phyloP scores from a whole-genome alignment of 2,888 invertebrate species.

The Eucera pruinosa region DNA sequence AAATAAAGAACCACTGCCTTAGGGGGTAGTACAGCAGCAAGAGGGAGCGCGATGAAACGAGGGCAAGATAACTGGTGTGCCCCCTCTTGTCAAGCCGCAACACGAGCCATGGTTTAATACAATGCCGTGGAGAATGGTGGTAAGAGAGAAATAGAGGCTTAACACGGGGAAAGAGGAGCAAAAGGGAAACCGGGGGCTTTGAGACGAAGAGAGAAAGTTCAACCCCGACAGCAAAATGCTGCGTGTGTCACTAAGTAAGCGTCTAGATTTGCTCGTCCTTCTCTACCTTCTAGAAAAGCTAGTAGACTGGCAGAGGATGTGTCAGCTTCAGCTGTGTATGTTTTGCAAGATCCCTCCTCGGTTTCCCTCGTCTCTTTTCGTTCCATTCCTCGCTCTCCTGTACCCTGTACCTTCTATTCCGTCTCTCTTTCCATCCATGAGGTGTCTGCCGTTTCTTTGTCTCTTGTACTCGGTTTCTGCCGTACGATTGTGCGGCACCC shows the following conservation, averaged over 20 bases:
- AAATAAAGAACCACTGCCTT: too few species aligned
- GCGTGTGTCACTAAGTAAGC: slow-evolving; percentile 77
- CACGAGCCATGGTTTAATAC: slow-evolving; percentile 71
- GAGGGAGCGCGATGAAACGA: slow-evolving; percentile 16
- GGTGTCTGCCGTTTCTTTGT: slow-evolving; percentile 33
- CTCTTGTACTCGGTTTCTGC: slow-evolving; percentile 47
- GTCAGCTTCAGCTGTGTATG: slow-evolving; percentile 79
- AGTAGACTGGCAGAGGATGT: slow-evolving; percentile 74
- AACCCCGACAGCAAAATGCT: slow-evolving; percentile 71
- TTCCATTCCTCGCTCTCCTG: slow-evolving; percentile 24
- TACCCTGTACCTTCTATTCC: slow-evolving; percentile 11
- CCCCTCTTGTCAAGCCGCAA: slow-evolving; percentile 73
- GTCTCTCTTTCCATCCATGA: slow-evolving; percentile 30
- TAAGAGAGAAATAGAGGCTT: slow-evolving; percentile 53
- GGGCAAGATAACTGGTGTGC: slow-evolving; percentile 49
- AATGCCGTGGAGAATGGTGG: slow-evolving; percentile 57
- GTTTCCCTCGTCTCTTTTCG: slow-evolving; percentile 58
- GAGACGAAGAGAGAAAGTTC: slow-evolving; percentile 57
- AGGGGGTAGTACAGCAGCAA: too few species aligned
- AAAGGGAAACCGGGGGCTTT: slow-evolving; percentile 30
- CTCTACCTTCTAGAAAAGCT: slow-evolving; percentile 66
- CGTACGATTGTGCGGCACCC: slow-evolving; percentile 43
- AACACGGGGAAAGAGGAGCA: slow-evolving; percentile 45
- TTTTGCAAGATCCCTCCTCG: slow-evolving; percentile 72
- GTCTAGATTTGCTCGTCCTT: slow-evolving; percentile 74